Evolutionary conservation across 2,113 vertebrate species (phyloP), one percentile per base, ranked within the genome.

Genomic region (Paracanthobrama guichenoti): DNA sequence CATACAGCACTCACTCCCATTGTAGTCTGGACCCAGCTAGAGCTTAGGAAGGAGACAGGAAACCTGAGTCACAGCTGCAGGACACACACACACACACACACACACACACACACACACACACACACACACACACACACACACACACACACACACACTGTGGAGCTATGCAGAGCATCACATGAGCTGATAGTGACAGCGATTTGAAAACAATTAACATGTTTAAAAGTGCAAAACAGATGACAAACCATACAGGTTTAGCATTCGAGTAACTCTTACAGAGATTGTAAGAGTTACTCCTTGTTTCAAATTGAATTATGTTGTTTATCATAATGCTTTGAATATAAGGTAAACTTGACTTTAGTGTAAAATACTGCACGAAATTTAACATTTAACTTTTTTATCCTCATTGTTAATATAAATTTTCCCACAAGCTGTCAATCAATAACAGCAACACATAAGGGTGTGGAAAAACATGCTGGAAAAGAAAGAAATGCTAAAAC

Each of bases 21-120:
- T 95, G 96, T 96, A 91, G 90, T 96, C 95, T 96, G 93, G 89
- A 90, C 90, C 92, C 90, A 72, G 91, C 86, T 86, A 93, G 91
- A 92, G 89, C 93, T 95, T 95, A 97, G 97, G 96, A 98, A 97
- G 96, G 96, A 96, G 96, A 96, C 97, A 96, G 97, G 97, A 97
- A 97, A 94, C 95, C 94, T 93, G 94, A 95, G 95, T 96, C 96
- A 96, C 95, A 94, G 79, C 94, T 95, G 87, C 88, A 86, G 93
- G 91, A 93, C 91, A 42, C 3, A 42, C 10, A 42, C 5, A 48
- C 18, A 48, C 72, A 73, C 39, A 79, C 67, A 83, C 72, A 83
- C 69, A 60, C 60, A 20, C 57, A 55, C 53, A 69, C n/a, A 57
- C 74, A 78, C 72, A 77, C 64, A 78, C 39, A 35, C 46, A 82